phyloP scores from a whole-genome alignment of 2,888 invertebrate genomes.

The Andrena praecox region DNA sequence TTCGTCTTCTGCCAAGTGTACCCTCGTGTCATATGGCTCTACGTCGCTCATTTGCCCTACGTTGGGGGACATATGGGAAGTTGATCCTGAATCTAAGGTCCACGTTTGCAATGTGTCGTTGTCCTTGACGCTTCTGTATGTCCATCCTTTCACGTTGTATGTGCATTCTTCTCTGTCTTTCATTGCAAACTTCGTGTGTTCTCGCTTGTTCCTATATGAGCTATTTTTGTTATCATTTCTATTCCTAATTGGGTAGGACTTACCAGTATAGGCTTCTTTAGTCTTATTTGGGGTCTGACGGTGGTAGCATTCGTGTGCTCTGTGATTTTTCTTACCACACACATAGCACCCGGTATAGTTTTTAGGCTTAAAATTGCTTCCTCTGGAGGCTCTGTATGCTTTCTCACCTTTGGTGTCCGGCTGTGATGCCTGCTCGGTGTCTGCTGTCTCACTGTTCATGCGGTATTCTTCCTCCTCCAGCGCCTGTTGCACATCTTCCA shows the following conservation, averaged over 20 bases:
- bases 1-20: constrained; percentile 9
- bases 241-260: neutral
- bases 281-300: neutral
- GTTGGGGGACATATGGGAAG: constrained; percentile 25
- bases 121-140: neutral
- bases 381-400: neutral
- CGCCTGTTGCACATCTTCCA: constrained; percentile 16
- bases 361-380: neutral
- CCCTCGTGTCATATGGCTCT: neutral
- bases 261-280: neutral
- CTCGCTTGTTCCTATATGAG: neutral
- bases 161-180: constrained; percentile 5
- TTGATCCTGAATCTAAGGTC: constrained; percentile 22
- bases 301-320: constrained; percentile 15
- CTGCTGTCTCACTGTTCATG: neutral
- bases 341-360: constrained; percentile 9
- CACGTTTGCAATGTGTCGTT: neutral
- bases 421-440: neutral
- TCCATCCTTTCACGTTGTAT: neutral
- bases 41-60: constrained; percentile 3
- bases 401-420: neutral
- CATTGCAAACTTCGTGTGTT: neutral
- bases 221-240: neutral
- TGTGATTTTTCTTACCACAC: constrained; percentile 26
- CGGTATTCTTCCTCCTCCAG: constrained; percentile 9